Evolutionary conservation across 2,797 vertebrate species (phyloP).

Genomic region (Manis pentadactyla): DNA sequence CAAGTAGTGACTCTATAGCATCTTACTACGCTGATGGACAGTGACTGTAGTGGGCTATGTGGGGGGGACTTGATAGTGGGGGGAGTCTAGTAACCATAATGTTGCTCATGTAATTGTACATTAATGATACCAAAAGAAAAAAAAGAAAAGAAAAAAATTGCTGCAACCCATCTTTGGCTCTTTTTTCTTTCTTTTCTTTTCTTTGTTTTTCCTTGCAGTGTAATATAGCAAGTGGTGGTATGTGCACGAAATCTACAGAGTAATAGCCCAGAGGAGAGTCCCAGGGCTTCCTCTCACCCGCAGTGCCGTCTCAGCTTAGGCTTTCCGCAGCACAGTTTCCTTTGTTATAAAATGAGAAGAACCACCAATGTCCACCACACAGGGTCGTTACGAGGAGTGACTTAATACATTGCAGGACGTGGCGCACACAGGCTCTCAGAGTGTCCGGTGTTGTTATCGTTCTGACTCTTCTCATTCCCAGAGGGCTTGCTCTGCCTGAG

Average conservation of each 20-base stretch:
- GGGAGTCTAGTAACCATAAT: too few relatives aligned
- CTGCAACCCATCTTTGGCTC: neutral
- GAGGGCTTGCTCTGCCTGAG: neutral
- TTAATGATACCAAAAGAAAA: neutral
- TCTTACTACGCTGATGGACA: too few relatives aligned
- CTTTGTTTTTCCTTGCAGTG: neutral
- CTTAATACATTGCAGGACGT: neutral
- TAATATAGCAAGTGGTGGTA: neutral
- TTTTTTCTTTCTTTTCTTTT: neutral
- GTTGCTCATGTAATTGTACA: too few relatives aligned
- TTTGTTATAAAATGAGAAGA: constrained; percentile 11
- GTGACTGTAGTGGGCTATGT: too few relatives aligned
- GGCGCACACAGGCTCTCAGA: neutral
- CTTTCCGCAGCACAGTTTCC: neutral
- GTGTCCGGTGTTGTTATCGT: neutral
- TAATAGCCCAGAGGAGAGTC: neutral
- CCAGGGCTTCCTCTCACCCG: neutral
- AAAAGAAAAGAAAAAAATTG: neutral
- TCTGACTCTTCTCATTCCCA: neutral
- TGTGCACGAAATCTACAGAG: neutral
- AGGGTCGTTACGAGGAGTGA: neutral
- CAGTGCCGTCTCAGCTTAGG: neutral
- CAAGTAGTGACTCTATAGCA: too few relatives aligned
- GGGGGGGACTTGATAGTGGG: too few relatives aligned
- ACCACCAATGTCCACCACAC: neutral